Base-by-base conservation (phyloP, 2,113 vertebrate genomes). In the Microtus ochrogaster region DNA sequence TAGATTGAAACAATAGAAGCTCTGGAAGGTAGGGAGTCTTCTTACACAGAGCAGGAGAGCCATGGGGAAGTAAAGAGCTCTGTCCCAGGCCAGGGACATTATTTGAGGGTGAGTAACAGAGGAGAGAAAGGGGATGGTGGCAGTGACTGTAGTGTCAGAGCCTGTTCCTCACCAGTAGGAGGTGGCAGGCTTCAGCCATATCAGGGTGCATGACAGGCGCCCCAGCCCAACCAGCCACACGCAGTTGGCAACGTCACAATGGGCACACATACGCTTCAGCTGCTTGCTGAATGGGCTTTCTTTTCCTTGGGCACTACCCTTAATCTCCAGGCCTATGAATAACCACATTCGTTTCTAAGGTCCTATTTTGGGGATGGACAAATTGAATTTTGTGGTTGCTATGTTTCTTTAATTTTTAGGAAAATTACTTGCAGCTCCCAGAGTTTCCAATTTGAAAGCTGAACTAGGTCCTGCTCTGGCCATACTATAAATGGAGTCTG, bases 321-420 rank as follows among this genome's bases (percentile, higher is more conserved):
- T 94, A 63, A 89, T 95, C 87, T 92, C 88, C 16, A 41, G n/a
- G 21, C 92, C 91, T 63, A 41, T 19, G 33, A 58, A 77, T 63
- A 95, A 70, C 70, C 78, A 95, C 14, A 78, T 24, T 94, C 72
- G 65, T 79, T 90, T 89, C 36, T 39, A 70, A 91, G 39, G 13
- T 83, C 63, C 86, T 91, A 76, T 97, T 97, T 96, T 89, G 36
- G 28, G 73, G 93, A 39, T 68, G 65, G 83, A 87, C 61, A 95
- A 68, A 91, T 92, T 96, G 92, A 94, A 93, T 94, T 96, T 93
- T 96, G 87, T 55, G 21, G 68, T 86, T 92, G 49, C 76, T 96
- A 96, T 16, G 28, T 93, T 94, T 95, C 68, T 96, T 96, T 92
- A 73, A 84, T 84, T 90, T 96, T 91, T 84, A 91, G 63, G 44